phyloP scores from a whole-genome alignment of 2,888 invertebrate genomes.

The Rapana venosa region DNA sequence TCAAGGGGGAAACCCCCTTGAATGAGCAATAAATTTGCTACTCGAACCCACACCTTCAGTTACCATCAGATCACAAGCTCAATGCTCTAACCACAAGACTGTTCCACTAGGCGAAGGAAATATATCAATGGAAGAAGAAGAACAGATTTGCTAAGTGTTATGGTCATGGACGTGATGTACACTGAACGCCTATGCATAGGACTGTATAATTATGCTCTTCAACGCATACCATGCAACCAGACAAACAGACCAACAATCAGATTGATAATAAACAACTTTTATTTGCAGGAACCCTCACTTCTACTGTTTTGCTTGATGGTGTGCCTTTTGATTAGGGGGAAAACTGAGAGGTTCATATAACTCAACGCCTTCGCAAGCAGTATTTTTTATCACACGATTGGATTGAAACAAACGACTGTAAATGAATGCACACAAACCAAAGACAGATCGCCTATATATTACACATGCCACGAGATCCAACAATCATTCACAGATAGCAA shows the following conservation, averaged over 20 bases:
- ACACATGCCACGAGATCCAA: slow-evolving; percentile 37
- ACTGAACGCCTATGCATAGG: not conserved
- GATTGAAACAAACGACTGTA: not conserved
- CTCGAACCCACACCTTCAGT: too few species aligned
- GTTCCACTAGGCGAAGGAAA: too few species aligned
- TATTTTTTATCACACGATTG: slow-evolving; percentile 10
- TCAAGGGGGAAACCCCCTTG: too few species aligned
- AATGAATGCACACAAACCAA: slow-evolving; percentile 19
- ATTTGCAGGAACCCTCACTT: slow-evolving; percentile 27
- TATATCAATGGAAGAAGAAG: too few species aligned
- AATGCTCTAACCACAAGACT: too few species aligned
- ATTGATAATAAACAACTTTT: not conserved
- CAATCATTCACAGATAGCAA: slow-evolving; percentile 20
- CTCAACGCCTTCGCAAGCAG: slow-evolving; percentile 5
- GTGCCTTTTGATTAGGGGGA: not conserved
- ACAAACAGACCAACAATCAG: not conserved
- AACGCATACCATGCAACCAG: not conserved
- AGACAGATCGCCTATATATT: slow-evolving; percentile 17
- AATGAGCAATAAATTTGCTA: too few species aligned
- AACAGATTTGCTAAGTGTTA: too few species aligned
- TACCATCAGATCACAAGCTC: too few species aligned
- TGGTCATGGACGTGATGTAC: not conserved
- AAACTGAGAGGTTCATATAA: not conserved
- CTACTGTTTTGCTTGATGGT: slow-evolving; percentile 17
- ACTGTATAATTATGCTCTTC: not conserved